These are phyloP conservation scores for Gallinago media DNA, from an alignment of 2,113 vertebrate genomes.

Conservation along the genomic window DNA sequence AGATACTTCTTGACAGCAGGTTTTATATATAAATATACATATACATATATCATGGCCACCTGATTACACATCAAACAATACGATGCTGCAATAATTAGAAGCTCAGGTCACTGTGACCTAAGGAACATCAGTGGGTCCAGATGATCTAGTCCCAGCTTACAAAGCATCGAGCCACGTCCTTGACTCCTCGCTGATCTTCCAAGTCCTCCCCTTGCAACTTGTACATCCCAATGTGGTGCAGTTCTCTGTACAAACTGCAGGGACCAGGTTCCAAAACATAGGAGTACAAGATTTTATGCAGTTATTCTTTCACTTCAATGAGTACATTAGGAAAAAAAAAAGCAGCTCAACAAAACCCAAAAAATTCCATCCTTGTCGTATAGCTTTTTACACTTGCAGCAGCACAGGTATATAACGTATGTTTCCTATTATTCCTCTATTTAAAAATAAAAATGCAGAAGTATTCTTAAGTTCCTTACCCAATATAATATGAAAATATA, in stretches of 20 bases:
- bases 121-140: neutral
- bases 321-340: neutral
- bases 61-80: neutral
- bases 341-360: too few species aligned
- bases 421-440: neutral
- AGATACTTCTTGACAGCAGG: neutral
- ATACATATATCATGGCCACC: neutral
- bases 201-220: neutral
- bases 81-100: neutral
- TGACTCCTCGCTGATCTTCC: neutral
- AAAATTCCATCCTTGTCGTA: neutral
- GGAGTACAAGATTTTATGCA: neutral
- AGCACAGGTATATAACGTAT: neutral
- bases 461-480: neutral
- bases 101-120: neutral
- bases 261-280: neutral
- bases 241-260: neutral
- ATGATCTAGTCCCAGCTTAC: neutral
- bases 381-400: conserved; percentile 20
- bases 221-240: neutral
- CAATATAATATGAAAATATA: neutral
- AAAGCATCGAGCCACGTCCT: rapidly evolving
- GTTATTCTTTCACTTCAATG: neutral
- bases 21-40: too few species aligned
- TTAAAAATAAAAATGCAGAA: neutral